Base-by-base conservation (phyloP, 2,113 vertebrate genomes). In the Lampris megalopsis region DNA sequence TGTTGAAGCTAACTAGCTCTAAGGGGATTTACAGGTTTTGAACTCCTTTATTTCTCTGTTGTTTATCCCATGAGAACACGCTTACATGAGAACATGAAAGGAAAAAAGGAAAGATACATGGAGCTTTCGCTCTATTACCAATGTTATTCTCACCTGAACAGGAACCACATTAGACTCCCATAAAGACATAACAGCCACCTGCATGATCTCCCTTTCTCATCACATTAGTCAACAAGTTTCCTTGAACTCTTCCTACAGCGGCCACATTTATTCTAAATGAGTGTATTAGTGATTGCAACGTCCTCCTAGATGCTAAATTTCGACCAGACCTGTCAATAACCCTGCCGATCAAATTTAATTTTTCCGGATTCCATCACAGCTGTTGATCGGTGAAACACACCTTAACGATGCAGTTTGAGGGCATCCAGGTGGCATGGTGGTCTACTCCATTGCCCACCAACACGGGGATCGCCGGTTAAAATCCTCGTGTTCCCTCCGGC, bases 331-430 rank as follows among this genome's bases (percentile, higher is more conserved):
- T 84, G 79, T 79, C 68, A 61, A 79, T 80, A 84, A 64, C n/a
- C 40, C 36, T 10, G 11, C 48, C 45, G 43, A 49, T 79, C 61
- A 65, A 43, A 81, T 71, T 57, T 66, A 42, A 40, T 70, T 83
- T 69, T 63, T 53, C 63, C 58, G 58, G 68, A 65, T 56, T 58
- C 71, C 61, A 86, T 77, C 45, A 41, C 37, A 41, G 65, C 38
- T 0, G 13, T 82, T 82, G 77, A 87, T 80, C 60, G 13, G 10
- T 64, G 64, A 67, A 75, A 73, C 7, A 2, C 69, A 54, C 7
- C 66, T 60, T 60, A 24, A 59, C 79, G 66, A 78, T 66, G 60
- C 63, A 40, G 78, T 85, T 78, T 71, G 76, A 38, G 24, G 64
- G 75, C 24, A 0, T 60, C 59, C 24, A 24, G 24, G 24, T 24